Evolutionary conservation across 2,113 vertebrate genomes (phyloP).

Genomic region (Sus scrofa): T2T-Sscrofa CM000829.6:50622001-50622500

Average conservation of each 20-base stretch:
- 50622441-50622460: neutral
- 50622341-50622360: neutral
- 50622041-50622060: neutral
- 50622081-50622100: neutral
- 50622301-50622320: conserved; percentile 62
- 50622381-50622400: neutral
- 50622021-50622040: neutral
- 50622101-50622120: neutral
- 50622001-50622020: neutral
- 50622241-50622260: neutral
- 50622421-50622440: neutral
- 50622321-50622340: conserved; percentile 21
- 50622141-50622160: neutral
- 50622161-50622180: neutral
- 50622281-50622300: neutral
- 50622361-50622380: neutral
- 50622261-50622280: neutral
- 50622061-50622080: neutral
- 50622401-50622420: neutral
- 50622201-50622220: conserved; percentile 28
- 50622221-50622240: neutral
- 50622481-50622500: neutral
- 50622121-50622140: neutral
- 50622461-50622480: neutral
- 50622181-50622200: neutral